A percentile compares a stretch with the other conserved stretches of the same genome.
Evolutionary conservation across 2,113 vertebrate genomes (phyloP).

Genomic region (Saimiri boliviensis): DNA sequence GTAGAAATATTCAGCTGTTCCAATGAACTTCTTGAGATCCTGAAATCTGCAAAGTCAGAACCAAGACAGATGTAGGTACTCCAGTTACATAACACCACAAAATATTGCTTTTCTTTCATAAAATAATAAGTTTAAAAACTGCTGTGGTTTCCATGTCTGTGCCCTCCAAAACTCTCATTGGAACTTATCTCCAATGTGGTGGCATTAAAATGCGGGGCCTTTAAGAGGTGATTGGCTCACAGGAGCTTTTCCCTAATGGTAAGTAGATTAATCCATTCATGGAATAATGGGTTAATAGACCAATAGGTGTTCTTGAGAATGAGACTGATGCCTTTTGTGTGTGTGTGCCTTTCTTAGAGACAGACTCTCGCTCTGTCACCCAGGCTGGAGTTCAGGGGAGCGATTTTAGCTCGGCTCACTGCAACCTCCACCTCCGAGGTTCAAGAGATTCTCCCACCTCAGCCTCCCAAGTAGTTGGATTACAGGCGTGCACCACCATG

Average conservation of each 20-base stretch:
- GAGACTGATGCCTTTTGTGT: no score
- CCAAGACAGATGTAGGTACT: neutral
- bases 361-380: no score
- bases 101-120: neutral
- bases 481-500: no score
- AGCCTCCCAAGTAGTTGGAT: no score
- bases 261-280: neutral
- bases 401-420: no score
- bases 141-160: neutral
- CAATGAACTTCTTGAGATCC: neutral
- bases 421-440: no score
- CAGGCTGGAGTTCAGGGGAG: no score
- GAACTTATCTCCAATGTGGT: neutral
- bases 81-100: neutral
- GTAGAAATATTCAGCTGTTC: neutral
- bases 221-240: neutral
- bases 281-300: neutral
- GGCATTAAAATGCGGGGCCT: neutral
- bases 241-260: neutral
- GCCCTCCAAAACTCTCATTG: neutral
- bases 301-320: neutral
- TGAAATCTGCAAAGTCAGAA: neutral
- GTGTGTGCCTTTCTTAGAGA: no score
- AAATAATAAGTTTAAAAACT: neutral
- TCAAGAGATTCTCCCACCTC: no score